Base-by-base conservation (phyloP, 2,797 vertebrate species). In the Chromis chromis region DNA sequence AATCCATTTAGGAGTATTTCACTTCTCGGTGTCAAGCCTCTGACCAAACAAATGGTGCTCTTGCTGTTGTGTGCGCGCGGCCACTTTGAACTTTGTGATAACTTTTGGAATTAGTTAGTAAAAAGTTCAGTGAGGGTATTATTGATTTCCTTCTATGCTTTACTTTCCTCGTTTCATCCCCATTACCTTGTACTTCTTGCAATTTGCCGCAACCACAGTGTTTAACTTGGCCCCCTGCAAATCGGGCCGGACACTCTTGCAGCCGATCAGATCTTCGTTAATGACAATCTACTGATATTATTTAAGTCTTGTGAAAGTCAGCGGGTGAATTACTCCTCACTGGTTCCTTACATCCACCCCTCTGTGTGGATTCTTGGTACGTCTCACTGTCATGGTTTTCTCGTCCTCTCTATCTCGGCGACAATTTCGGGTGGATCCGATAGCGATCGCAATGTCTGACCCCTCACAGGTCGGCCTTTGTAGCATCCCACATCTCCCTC, bases 71-170 rank as follows among this genome's bases (percentile, higher is more conserved):
- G 53, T 49, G 59, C 13, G 40, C 36, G 19, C 25, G 31, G 49
- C 53, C 54, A 73, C 22, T 53, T 67, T 70, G 50, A 76, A 76
- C 65, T 73, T 65, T 66, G 21, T 55, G 17, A 3, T 39, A 62
- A 75, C 70, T 82, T 86, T 71, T 28, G 33, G 69, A 78, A 67
- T 76, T 49, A 77, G 69, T 71, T 49, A 59, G 40, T 28, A 53
- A 60, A 25, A 55, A 79, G 27, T 76, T 78, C 44, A 58, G 55
- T 28, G 19, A 39, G 36, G 25, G 11, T 7, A 31, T 50, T 61
- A 78, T 78, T 60, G 70, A 83, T 73, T 82, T 83, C 46, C 57
- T 46, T n/a, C 67, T 71, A 53, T 54, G 40, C 52, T 66, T 65
- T 25, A 31, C 33, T 31, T 62, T 39, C 21, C 56, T 3, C 10